Evolutionary conservation across 2,888 invertebrate species (phyloP).

Genomic region (Ochropleura leucogaster): DNA sequence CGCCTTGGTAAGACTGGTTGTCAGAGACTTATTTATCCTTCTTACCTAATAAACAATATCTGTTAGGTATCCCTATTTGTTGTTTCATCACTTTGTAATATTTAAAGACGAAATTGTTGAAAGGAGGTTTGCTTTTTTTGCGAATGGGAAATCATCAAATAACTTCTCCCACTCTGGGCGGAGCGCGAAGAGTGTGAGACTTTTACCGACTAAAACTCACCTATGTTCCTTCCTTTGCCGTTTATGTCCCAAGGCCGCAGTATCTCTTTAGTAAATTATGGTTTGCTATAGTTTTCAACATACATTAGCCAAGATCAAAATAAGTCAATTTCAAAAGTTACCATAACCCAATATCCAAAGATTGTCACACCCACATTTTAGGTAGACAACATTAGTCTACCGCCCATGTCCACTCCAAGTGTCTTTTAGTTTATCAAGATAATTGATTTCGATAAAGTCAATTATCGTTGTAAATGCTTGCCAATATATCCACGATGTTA

Average conservation of each 20-base stretch:
- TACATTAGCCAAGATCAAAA: background rate
- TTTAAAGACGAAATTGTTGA: background rate
- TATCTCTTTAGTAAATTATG: no score
- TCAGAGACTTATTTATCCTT: background rate
- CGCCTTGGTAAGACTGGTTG: no score
- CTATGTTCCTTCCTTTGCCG: no score
- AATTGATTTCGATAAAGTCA: constrained; percentile 63
- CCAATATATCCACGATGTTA: constrained; percentile 40
- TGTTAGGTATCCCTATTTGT: background rate
- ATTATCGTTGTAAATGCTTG: constrained; percentile 54
- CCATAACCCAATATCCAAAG: background rate
- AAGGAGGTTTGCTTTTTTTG: no score
- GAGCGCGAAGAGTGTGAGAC: no score
- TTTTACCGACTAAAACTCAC: no score
- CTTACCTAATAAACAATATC: background rate
- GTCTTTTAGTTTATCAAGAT: constrained; percentile 57
- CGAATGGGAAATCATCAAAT: no score
- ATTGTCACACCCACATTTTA: constrained; percentile 37
- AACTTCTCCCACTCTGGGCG: no score
- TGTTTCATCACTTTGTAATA: background rate
- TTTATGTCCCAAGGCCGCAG: no score
- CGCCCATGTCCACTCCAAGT: constrained; percentile 45
- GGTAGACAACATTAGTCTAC: constrained; percentile 16
- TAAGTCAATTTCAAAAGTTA: background rate
- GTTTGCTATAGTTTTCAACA: background rate